These are phyloP conservation scores for Magallana ariakensis DNA, from an alignment of 1,140 invertebrate genomes.

Conservation along the genomic window DNA sequence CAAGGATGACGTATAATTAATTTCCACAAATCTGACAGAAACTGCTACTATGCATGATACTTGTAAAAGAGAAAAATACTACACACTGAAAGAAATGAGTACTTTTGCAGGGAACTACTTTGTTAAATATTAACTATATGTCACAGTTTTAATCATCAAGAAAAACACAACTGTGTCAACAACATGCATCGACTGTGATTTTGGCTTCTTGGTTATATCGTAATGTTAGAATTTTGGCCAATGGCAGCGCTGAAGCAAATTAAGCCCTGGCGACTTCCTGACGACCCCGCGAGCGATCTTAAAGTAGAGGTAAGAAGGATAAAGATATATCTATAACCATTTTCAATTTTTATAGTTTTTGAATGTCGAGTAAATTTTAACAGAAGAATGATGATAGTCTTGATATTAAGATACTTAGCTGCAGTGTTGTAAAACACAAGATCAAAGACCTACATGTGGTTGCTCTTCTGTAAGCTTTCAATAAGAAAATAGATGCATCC, in stretches of 20 bases:
- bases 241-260: background rate
- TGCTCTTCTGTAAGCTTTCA: too few relatives aligned
- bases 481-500: too few relatives aligned
- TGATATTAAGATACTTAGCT: background rate
- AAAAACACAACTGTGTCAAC: too few relatives aligned
- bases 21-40: conserved; percentile 13
- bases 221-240: background rate
- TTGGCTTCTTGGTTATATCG: background rate
- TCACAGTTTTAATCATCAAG: too few relatives aligned
- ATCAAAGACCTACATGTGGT: too few relatives aligned
- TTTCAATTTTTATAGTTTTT: too few relatives aligned
- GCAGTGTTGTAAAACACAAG: background rate
- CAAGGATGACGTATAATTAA: conserved; percentile 28
- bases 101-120: background rate
- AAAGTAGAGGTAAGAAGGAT: background rate
- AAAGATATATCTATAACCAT: background rate
- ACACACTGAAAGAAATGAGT: background rate
- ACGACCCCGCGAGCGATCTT: background rate
- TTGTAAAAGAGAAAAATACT: background rate
- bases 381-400: background rate
- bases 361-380: background rate
- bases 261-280: conserved; percentile 16
- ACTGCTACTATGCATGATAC: background rate
- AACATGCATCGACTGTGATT: too few relatives aligned
- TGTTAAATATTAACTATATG: too few relatives aligned